Base-by-base conservation (phyloP, 2,888 invertebrate species). In the Agrotis exclamationis region DNA sequence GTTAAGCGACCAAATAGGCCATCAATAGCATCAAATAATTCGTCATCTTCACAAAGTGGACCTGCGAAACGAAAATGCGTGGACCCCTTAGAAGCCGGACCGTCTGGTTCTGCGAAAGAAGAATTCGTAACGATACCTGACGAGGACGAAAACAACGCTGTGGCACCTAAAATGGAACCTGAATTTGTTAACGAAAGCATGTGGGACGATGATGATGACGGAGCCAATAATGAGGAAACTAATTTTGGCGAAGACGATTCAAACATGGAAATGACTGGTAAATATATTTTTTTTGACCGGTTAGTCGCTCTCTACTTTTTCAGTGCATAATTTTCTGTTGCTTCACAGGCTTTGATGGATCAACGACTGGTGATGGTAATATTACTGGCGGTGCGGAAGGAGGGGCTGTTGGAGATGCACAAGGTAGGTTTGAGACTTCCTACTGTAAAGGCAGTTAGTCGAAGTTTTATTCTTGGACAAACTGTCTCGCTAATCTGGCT, bases 101-200 rank as follows among this genome's bases (percentile, higher is more conserved):
- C 97, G 16, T 96, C 97, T 22, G 97, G 96, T 89, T 96, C 93
- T 44, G 95, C 95, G 60, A 97, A 96, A 91, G 96, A 96, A 53
- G 96, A 96, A 90, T 96, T 95, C 80, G 96, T 96, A 3, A 96
- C 96, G 87, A 96, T 96, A 93, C 96, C 96, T 0, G 96, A 96
- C 80, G 96, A 96, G 87, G 96, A 96, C 79, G 96, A 96, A 91
- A 96, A 96, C 44, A 96, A 96, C 80, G 96, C 97, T 75, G 96
- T 97, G 80, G 97, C 97, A 86, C 97, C 97, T 44, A 97, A 97
- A 96, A 97, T 97, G 91, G 97, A 97, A 96, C 97, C 97, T 1
- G 97, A 97, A 93, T 97, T 97, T 91, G 96, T 96, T 56, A 97
- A 97, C 78, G 97, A 97, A 89, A 95, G 96, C 79, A 94, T 96